Base-by-base conservation (phyloP, 2,888 invertebrate species). In the Fissipunctia ypsillon region DNA sequence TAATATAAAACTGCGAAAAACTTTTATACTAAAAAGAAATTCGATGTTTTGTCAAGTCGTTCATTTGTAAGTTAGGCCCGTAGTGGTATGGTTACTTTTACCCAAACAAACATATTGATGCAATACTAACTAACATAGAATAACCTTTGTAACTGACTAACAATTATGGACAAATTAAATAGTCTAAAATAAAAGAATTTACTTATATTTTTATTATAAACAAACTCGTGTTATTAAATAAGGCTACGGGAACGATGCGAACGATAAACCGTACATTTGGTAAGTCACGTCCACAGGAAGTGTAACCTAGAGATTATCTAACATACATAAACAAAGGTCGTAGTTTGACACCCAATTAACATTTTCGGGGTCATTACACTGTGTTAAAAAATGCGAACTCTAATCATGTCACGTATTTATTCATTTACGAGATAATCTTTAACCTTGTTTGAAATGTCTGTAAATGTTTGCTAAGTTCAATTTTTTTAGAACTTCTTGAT, bases 391-490 rank as follows among this genome's bases (percentile, higher is more conserved):
- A 7, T 28, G 35, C 7, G n/a, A 6, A 76, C 45, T 61, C 10
- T 14, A 50, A 76, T 25, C 25, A 35, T n/a, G 48, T 56, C 76
- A 63, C 57, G 48, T 74, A 52, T 35, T 31, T 74, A 52, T 35
- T 31, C n/a, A 22, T 74, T 66, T n/a, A 38, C 16, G 3, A n/a
- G n/a, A 10, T 28, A 35, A 66, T 56, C 52, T 57, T 52, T 45
- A 54, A 45, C 28, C 63, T 35, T 59, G 7, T 59, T 28, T n/a
- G 3, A 35, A 59, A n/a, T 9, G n/a, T 38, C 1, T 60, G 2
- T 14, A 16, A 12, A 6, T 19, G 10, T 38, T 38, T 25, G 25
- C n/a, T 38, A 60, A 38, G n/a, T 22, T n/a, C 0, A 10, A 14
- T 5, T 14, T 14, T 6, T 52, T 45, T 0, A 19, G 6, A 45